Base-by-base conservation (phyloP, 1,140 invertebrate genomes). In the Lepidurus apus region DNA sequence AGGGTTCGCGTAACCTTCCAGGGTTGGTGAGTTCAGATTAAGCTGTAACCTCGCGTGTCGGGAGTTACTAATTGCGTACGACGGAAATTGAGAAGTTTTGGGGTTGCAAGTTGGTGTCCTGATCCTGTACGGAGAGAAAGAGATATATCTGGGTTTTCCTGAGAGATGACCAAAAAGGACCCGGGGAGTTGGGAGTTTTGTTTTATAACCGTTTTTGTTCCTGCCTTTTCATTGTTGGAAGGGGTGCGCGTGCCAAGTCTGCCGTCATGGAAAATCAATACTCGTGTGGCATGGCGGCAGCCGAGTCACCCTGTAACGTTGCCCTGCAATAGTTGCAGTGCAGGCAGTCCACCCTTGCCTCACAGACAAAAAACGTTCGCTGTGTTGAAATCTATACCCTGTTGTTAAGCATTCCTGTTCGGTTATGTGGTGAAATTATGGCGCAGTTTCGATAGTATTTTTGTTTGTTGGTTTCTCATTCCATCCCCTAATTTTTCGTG, bases 231-330 rank as follows among this genome's bases (percentile, higher is more conserved):
- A 65, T 65, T 65, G 53, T 65, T 65, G 53, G 21, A 47, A 65
- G 53, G 17, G 11, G 53, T 21, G 53, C 53, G 53, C 53, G 53
- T 65, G 53, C 53, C 53, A 65, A 65, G 53, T 65, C 53, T 65
- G 21, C 53, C 53, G 53, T 65, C 53, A 65, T 65, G 53, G 53
- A 65, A 65, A 65, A 65, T 65, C 53, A 65, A 65, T 65, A 65
- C 53, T 65, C 53, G 17, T 11, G 53, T 65, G 6, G 17, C 53
- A 21, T n/a, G 53, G 17, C 53, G 21, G 34, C 34, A 9, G 53
- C 53, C 53, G 53, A 65, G 53, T 65, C 53, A 65, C 53, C 53
- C 53, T 65, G 53, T 65, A 9, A 21, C 53, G 53, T 65, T 65
- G 53, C 53, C 7, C 53, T 65, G 53, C 53, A 65, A 65, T 65